Evolutionary conservation across 2,113 vertebrate species (phyloP).

Genomic region (Cephalophus harveyi): DNA sequence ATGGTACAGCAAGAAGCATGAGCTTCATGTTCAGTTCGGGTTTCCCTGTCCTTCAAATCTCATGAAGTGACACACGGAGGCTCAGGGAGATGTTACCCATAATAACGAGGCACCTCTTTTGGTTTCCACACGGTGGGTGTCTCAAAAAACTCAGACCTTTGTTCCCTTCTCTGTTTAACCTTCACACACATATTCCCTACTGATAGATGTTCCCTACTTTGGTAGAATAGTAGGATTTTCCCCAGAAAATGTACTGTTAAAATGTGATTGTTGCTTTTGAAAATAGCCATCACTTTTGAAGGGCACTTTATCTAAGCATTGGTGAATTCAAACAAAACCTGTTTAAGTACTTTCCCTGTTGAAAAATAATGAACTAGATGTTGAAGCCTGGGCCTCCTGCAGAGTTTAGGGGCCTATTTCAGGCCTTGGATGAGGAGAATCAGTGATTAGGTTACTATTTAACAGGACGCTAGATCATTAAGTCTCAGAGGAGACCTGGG

Average conservation of each 20-base stretch:
- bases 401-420: background rate
- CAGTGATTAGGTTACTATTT: conserved; percentile 14
- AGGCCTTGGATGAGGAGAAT: background rate
- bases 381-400: background rate
- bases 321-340: background rate
- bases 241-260: background rate
- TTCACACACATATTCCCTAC: background rate
- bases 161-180: background rate
- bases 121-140: background rate
- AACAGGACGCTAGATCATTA: conserved; percentile 10
- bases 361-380: background rate
- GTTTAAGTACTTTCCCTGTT: background rate
- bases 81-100: background rate
- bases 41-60: background rate
- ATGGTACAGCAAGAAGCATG: background rate
- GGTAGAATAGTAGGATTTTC: background rate
- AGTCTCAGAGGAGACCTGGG: conserved; percentile 29
- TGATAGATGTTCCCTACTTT: background rate
- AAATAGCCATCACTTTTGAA: background rate
- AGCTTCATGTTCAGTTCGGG: background rate
- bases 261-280: background rate
- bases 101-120: background rate
- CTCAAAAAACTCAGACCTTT: background rate
- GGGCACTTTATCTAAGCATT: background rate
- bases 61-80: background rate